These are phyloP conservation scores for Melanotus villosus DNA, from an alignment of 2,888 invertebrate genomes.

Conservation along the genomic window DNA sequence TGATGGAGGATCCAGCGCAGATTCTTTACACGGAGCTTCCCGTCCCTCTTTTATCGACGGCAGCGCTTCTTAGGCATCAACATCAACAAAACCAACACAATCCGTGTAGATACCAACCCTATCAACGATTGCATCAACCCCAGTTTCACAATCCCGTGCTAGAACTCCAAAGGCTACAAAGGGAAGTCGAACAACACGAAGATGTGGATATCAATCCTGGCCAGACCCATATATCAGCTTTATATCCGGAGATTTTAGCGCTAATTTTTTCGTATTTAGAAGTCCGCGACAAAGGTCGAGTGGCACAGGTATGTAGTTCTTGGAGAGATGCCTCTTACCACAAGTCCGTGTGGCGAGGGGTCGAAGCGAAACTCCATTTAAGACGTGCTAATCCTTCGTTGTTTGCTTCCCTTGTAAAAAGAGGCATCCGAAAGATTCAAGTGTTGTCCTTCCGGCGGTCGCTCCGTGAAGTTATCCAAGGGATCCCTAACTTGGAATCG, in stretches of 20 bases:
- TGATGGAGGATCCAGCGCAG: constrained; percentile 72
- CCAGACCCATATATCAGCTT: constrained; percentile 85
- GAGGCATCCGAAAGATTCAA: constrained; percentile 92
- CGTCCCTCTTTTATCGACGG: constrained; percentile 70
- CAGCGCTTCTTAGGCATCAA: constrained; percentile 69
- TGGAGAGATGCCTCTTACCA: constrained; percentile 96
- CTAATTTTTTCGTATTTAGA: constrained; percentile 93
- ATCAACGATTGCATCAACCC: constrained; percentile 80
- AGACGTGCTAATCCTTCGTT: constrained; percentile 86
- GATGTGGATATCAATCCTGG: constrained; percentile 59
- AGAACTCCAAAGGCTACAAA: constrained; percentile 59
- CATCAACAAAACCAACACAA: constrained; percentile 68
- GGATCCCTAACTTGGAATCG: constrained; percentile 88
- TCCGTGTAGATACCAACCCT: constrained; percentile 72
- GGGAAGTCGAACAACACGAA: constrained; percentile 52
- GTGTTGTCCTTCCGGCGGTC: constrained; percentile 88
- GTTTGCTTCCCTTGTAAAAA: constrained; percentile 87
- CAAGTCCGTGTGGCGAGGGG: constrained; percentile 94
- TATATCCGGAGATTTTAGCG: constrained; percentile 94
- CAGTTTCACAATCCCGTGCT: constrained; percentile 69
- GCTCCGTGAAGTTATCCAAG: constrained; percentile 87
- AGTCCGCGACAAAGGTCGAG: constrained; percentile 90
- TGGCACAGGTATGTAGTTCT: constrained; percentile 89
- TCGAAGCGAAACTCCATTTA: constrained; percentile 92
- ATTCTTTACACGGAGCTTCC: constrained; percentile 74